Percentiles rank a stretch among this genome's conserved stretches.
phyloP scores from a whole-genome alignment of 2,113 vertebrate species.

The Scopus umbretta region DNA sequence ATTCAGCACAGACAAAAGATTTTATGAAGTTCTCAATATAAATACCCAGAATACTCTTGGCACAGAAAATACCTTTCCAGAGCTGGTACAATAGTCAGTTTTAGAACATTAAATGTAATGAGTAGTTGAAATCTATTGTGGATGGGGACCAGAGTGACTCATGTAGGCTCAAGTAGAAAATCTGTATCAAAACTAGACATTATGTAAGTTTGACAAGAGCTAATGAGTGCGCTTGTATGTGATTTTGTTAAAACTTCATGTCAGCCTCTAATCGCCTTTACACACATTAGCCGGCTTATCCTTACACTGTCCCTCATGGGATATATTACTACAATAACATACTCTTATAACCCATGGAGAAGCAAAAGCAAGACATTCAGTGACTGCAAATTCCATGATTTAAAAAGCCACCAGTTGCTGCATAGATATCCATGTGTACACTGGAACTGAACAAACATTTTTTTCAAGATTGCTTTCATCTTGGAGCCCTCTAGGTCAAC shows the following conservation, averaged over 20 bases:
- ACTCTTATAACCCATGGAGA: not conserved
- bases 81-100: constrained; percentile 40
- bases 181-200: not conserved
- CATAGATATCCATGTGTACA: rapidly evolving
- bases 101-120: constrained; percentile 39
- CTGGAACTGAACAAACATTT: not conserved
- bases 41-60: constrained; percentile 60
- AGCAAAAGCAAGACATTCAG: not conserved
- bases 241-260: not conserved
- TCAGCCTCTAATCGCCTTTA: not conserved
- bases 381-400: not conserved
- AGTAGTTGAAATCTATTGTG: constrained; percentile 37
- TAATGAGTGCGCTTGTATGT: not conserved
- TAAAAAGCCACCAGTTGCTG: not conserved
- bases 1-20: constrained; percentile 73
- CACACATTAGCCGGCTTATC: not conserved
- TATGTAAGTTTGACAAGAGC: not conserved
- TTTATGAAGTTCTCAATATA: constrained; percentile 69
- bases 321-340: not conserved
- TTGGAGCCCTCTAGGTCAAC: not conserved
- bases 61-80: constrained; percentile 2
- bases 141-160: not conserved
- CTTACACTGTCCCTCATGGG: not conserved
- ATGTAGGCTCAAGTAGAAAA: not conserved
- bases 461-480: not conserved